Percentiles rank a stretch among this genome's conserved stretches.
Evolutionary conservation across 1,140 invertebrate genomes (phyloP).

Genomic region (Bradynema listronoti): DNA sequence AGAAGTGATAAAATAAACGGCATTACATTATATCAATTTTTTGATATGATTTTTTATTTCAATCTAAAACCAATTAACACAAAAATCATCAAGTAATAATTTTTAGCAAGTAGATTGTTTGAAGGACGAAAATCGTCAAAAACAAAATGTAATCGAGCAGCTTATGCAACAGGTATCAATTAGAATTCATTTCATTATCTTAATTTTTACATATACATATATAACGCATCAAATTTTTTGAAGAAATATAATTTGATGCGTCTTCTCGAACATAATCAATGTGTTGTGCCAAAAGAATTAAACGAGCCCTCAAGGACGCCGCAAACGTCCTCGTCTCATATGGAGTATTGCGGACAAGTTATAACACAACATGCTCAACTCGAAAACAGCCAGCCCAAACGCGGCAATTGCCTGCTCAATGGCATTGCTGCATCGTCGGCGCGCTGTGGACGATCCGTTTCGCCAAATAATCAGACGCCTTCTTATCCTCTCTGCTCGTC

Average conservation of each 20-base stretch:
- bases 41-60: no score
- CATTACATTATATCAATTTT: no score
- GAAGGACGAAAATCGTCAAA: slow-evolving; percentile 28
- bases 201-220: background rate
- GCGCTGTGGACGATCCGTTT: no score
- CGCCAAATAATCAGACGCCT: no score
- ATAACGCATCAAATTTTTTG: background rate
- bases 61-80: background rate
- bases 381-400: no score
- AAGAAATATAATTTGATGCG: background rate
- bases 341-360: no score
- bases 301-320: background rate
- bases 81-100: slow-evolving; percentile 7
- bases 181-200: background rate
- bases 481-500: no score
- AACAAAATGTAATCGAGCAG: background rate
- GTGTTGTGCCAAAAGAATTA: background rate
- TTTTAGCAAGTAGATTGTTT: slow-evolving; percentile 29
- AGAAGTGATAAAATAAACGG: no score
- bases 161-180: background rate
- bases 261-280: background rate
- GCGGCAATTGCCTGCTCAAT: no score
- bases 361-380: no score
- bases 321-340: background rate
- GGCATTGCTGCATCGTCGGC: no score